Evolutionary conservation across 1,140 invertebrate species (phyloP), one percentile per base, ranked within the genome.

Genomic region (Subanguina moxae): DNA sequence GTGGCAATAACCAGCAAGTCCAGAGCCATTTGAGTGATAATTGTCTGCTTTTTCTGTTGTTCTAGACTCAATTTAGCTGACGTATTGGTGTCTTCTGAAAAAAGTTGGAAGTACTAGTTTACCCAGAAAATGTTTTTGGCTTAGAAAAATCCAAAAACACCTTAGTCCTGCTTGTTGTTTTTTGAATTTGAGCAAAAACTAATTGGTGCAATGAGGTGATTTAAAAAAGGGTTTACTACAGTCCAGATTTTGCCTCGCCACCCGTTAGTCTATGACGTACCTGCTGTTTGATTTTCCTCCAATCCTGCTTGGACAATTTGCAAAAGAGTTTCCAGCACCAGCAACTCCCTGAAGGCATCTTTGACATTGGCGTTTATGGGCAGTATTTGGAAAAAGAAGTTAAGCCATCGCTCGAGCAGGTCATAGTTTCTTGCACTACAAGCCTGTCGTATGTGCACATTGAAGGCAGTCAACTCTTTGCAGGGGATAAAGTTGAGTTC

Each of bases 401-500:
- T 61, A 84, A 95, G 89, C 83, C 91, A 94, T 23, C 43, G 57
- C 28, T 73, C 69, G 23, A 64, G 19, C 21, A 48, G 43, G 59
- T 65, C 57, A 43, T 66, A 65, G 68, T 76, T 45, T 64, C 71
- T 65, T 57, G 76, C 75, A 21, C n/a, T 82, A 82, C 83, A 80
- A 78, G 89, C 86, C 27, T 89, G 88, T 85, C 94, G 94, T 28
- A 96, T 85, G 74, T 96, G 87, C 76, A 95, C 88, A 69, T 93
- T 95, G 42, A 97, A 86, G 46, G 92, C 93, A 82, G 97, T 96
- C 63, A 97, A 87, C 86, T 97, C 95, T 86, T 97, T 97, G 84
- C 93, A 97, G 64, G 95, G 95, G 70, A 98, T 93, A 87, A 95
- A 97, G 83, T 94, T 95, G 76, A 99, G 84, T 83, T 96, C 91